These are phyloP conservation scores for Oreochromis aureus DNA, from an alignment of 2,113 vertebrate species.

Conservation along the genomic window DNA sequence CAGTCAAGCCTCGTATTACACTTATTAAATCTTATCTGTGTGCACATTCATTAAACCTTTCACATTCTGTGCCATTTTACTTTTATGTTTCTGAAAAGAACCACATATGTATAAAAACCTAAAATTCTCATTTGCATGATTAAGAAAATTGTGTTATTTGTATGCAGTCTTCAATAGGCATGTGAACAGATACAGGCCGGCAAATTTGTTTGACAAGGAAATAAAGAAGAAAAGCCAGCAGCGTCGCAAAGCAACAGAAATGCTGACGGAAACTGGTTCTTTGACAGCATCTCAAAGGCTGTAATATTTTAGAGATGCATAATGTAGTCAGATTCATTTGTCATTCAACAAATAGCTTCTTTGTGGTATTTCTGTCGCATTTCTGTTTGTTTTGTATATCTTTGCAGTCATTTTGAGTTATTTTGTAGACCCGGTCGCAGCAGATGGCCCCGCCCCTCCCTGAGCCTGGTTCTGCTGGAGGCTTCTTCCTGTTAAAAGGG, in stretches of 20 bases:
- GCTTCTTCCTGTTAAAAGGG: too few species aligned
- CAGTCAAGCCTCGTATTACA: slow-evolving; percentile 35
- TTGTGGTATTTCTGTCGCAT: neutral
- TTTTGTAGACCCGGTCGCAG: neutral
- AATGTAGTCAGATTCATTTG: neutral
- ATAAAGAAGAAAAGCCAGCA: neutral
- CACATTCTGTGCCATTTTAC: neutral
- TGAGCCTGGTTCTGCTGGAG: too few species aligned
- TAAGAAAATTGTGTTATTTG: neutral
- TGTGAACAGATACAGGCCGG: neutral
- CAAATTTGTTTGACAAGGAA: neutral
- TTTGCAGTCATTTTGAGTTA: neutral
- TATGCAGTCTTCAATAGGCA: slow-evolving; percentile 5
- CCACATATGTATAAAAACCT: neutral
- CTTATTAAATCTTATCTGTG: slow-evolving; percentile 35
- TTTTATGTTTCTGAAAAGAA: neutral
- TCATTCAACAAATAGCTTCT: neutral
- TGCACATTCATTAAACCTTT: slow-evolving; percentile 22
- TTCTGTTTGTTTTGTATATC: neutral
- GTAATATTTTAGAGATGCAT: neutral
- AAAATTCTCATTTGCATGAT: slow-evolving; percentile 35
- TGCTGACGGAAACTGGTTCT: neutral
- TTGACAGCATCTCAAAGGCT: neutral
- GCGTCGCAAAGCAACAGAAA: neutral
- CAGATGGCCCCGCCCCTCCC: neutral